These are phyloP conservation scores for Lordiphosa stackelbergi DNA, from an alignment of 1,140 invertebrate genomes.

Conservation along the genomic window DNA sequence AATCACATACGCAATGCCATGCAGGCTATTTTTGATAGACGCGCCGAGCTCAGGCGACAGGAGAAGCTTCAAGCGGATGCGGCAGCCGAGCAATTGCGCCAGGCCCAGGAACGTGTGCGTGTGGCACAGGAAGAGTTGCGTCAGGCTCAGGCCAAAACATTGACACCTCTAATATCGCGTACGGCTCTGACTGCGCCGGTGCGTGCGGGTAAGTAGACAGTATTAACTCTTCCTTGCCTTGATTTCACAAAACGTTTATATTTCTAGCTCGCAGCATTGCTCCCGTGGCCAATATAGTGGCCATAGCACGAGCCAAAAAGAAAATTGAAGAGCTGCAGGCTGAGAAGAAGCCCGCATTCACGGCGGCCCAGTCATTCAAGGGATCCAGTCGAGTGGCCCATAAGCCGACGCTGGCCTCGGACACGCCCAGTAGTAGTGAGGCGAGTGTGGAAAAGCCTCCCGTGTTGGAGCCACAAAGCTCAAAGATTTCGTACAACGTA, in stretches of 20 bases:
- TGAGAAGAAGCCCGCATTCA: conserved; percentile 78
- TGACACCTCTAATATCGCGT: conserved; percentile 66
- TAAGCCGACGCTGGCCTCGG: conserved; percentile 46
- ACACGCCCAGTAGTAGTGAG: conserved; percentile 20
- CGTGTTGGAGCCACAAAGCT: conserved; percentile 84
- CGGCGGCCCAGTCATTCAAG: conserved; percentile 84
- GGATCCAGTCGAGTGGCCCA: conserved; percentile 84
- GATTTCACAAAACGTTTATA: not conserved
- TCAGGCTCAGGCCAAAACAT: conserved; percentile 39
- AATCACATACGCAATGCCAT: conserved; percentile 74
- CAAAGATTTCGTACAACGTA: conserved; percentile 90
- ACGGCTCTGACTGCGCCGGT: conserved; percentile 50
- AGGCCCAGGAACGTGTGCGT: conserved; percentile 60
- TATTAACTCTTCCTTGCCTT: not conserved
- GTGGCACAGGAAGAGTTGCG: conserved; percentile 57
- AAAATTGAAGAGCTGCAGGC: conserved; percentile 78
- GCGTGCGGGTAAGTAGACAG: conserved; percentile 34
- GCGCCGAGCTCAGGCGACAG: conserved; percentile 53
- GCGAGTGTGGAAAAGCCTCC: conserved; percentile 77
- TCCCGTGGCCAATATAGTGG: conserved; percentile 81
- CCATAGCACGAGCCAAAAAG: conserved; percentile 80
- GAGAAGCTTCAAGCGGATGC: conserved; percentile 55
- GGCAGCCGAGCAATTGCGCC: conserved; percentile 47
- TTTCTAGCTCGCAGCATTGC: conserved; percentile 78
- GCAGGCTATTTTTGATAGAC: conserved; percentile 67